Evolutionary conservation across 2,797 vertebrate species (phyloP).

Genomic region (Mycteria americana): DNA sequence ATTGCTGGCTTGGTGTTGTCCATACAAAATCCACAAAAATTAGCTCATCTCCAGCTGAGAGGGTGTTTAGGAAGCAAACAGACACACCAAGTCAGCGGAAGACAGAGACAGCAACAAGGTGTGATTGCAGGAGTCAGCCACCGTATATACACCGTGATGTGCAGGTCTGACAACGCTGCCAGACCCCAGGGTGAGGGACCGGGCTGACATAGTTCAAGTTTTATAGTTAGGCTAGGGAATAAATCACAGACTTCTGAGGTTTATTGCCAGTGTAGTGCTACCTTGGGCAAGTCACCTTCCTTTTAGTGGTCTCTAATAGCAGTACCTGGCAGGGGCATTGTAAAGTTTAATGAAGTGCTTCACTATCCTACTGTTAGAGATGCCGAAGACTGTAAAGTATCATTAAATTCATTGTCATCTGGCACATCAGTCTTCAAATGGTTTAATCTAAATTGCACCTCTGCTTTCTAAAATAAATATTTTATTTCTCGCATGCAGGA

Average conservation of each 20-base stretch:
- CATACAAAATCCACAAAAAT: background rate
- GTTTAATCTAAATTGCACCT: background rate
- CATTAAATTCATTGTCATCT: background rate
- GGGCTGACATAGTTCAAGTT: background rate
- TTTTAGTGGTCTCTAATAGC: background rate
- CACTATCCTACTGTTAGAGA: background rate
- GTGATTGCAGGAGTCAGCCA: background rate
- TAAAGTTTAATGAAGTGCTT: constrained; percentile 24
- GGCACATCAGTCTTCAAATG: background rate
- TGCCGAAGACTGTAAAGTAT: background rate
- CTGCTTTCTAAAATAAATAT: constrained; percentile 16
- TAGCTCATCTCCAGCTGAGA: background rate
- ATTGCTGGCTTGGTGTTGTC: background rate
- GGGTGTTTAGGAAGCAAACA: background rate
- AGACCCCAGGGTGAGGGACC: rapidly evolving
- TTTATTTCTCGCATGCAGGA: background rate
- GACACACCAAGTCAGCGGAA: background rate
- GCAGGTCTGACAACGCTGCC: background rate
- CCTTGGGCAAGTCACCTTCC: background rate
- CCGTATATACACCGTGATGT: rapidly evolving
- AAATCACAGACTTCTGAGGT: background rate
- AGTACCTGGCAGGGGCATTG: background rate
- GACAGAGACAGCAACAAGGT: background rate
- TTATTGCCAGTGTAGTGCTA: background rate
- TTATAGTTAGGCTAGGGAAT: background rate